Base-by-base conservation (phyloP, 2,888 invertebrate genomes). In the Dynastes maya region DNA sequence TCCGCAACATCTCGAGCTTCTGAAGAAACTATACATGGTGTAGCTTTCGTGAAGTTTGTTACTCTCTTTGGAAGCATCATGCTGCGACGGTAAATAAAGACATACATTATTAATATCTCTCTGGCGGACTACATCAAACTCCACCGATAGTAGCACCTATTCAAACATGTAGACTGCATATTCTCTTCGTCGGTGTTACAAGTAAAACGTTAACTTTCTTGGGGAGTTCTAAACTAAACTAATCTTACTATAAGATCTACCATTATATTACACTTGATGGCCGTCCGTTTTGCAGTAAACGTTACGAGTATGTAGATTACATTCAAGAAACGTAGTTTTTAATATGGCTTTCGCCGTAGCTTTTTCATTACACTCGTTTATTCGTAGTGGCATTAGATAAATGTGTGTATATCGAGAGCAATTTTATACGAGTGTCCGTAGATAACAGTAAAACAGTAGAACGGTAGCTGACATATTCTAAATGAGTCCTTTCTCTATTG, bases 361-460 rank as follows among this genome's bases (percentile, higher is more conserved):
- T 72, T 58, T 72, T 37, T 58, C 58, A 58, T 72, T 61, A 29
- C 72, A n/a, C 58, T 40, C 72, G 37, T 40, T 58, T 58, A 40
- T 58, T 37, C 16, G 37, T 22, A 22, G 11, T 22, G 22, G 40
- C 55, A 40, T 58, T 72, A 45, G 72, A 72, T 71, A 71, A 67
- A 49, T 55, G 71, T 37, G 71, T 37, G 27, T 61, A 61, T 58
- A 55, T 72, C 40, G 58, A 40, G 58, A 40, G 58, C 72, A 61
- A 22, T 72, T 72, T 72, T 72, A 61, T 40, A 71, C 71, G 51
- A 13, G 22, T 40, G 58, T 72, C 22, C 40, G 40, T 16, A 58
- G 58, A 40, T 72, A 72, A 72, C 72, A 72, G 72, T 72, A 68
- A 68, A 68, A 68, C 27, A 68, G 51, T 58, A 72, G 51, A 72